phyloP scores from a whole-genome alignment of 2,888 invertebrate species.

The Notodonta dromedarius region DNA sequence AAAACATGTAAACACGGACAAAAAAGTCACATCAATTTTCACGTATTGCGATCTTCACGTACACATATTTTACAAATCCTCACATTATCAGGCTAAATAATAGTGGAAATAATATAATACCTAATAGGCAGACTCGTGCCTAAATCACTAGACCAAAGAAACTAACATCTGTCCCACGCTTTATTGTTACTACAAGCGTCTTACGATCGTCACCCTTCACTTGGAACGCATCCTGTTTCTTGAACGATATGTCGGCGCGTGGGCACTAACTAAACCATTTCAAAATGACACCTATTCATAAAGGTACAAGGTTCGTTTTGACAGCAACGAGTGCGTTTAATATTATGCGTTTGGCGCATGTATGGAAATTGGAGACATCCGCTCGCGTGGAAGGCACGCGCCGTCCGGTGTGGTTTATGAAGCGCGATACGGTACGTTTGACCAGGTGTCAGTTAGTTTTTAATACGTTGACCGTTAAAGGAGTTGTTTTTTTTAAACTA shows the following conservation, averaged over 20 bases:
- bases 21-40: too few relatives aligned
- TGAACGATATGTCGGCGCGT: conserved; percentile 64
- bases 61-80: too few relatives aligned
- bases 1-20: too few relatives aligned
- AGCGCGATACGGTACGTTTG: conserved; percentile 49
- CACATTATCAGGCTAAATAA: too few relatives aligned
- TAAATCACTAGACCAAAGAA: conserved; percentile 29
- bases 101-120: too few relatives aligned
- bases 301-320: conserved; percentile 22
- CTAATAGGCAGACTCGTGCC: not conserved
- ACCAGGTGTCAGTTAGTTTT: conserved; percentile 54
- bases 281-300: conserved; percentile 10
- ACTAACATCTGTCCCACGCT: conserved; percentile 29
- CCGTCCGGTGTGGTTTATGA: conserved; percentile 49
- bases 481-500: not conserved
- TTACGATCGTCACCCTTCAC: conserved; percentile 70
- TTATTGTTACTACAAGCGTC: conserved; percentile 45
- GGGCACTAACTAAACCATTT: conserved; percentile 18
- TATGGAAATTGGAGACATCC: conserved; percentile 76
- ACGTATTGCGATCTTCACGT: too few relatives aligned
- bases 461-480: conserved; percentile 8
- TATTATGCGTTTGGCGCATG: conserved; percentile 24
- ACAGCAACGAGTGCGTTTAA: not conserved
- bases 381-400: conserved; percentile 75
- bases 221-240: conserved; percentile 69